phyloP scores from a whole-genome alignment of 92 coral and sea anemone genomes.

The Epizoanthus stellaris region DNA sequence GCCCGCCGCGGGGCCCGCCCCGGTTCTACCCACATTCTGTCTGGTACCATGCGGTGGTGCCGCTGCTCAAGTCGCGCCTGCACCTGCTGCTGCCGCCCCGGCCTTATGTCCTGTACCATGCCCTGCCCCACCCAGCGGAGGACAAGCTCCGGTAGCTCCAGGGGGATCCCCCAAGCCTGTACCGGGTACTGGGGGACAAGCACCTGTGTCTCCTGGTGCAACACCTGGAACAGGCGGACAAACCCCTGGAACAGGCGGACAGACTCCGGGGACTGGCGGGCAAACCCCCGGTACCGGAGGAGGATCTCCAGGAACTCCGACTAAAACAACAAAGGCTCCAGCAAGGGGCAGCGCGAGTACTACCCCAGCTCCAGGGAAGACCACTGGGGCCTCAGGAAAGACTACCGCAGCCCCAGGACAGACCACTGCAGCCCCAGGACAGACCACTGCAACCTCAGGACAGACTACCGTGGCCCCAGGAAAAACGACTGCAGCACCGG shows the following conservation, averaged over 20 bases:
- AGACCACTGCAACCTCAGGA: constrained; percentile 5
- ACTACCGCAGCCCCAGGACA: constrained; percentile 1
- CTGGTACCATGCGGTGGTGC: constrained; percentile 22
- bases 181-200: constrained; percentile 34
- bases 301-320: neutral
- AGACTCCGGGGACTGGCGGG: constrained; percentile 10
- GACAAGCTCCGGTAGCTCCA: constrained; percentile 39
- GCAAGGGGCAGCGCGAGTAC: neutral
- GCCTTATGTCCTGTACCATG: constrained; percentile 27
- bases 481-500: constrained; percentile 8
- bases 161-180: constrained; percentile 41
- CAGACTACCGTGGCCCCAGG: constrained; percentile 29
- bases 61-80: neutral
- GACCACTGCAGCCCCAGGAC: constrained; percentile 13
- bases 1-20: constrained; percentile 1
- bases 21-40: constrained; percentile 42
- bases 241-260: constrained; percentile 13
- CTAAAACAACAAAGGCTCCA: neutral
- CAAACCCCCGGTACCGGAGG: constrained; percentile 31
- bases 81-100: constrained; percentile 1
- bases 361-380: constrained; percentile 1
- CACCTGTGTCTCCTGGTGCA: constrained; percentile 23
- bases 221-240: constrained; percentile 37
- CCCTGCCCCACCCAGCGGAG: constrained; percentile 42
- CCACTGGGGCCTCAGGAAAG: neutral